Conservation (phyloP, 1,140 invertebrate genomes). For the Zaprionus lachaisei region DNA sequence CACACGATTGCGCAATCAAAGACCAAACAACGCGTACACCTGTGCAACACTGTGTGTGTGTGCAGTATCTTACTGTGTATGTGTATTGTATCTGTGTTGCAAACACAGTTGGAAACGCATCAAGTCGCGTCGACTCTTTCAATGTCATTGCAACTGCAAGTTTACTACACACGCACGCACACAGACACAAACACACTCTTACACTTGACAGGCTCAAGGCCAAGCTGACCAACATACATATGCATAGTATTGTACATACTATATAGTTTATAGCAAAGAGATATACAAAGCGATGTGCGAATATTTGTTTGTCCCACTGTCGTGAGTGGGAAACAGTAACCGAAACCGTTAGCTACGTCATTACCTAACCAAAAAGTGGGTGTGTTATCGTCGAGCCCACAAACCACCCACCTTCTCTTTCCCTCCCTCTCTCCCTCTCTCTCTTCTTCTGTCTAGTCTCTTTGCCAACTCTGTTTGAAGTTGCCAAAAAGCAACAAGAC, state of each 20-base stretch:
- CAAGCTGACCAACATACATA: conserved; percentile 66
- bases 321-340: conserved; percentile 9
- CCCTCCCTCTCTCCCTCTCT: neutral
- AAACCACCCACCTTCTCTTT: conserved; percentile 8
- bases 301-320: conserved; percentile 8
- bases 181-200: conserved; percentile 13
- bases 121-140: conserved; percentile 60
- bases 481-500: conserved; percentile 23
- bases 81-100: neutral
- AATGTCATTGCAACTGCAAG: conserved; percentile 75
- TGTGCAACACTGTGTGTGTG: neutral
- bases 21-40: conserved; percentile 7
- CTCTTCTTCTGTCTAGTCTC: neutral
- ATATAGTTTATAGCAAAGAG: conserved; percentile 4
- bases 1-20: conserved; percentile 60
- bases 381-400: conserved; percentile 72
- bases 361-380: conserved; percentile 75
- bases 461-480: neutral
- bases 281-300: conserved; percentile 18
- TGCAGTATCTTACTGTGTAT: neutral
- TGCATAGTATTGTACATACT: conserved; percentile 18
- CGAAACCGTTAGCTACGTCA: conserved; percentile 56
- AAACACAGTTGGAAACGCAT: conserved; percentile 34
- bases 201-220: conserved; percentile 55
- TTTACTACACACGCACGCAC: conserved; percentile 24